Percentiles rank a stretch among this genome's conserved stretches.
Conservation (phyloP, 2,113 vertebrate genomes). For the Uropsilus gracilis region DNA sequence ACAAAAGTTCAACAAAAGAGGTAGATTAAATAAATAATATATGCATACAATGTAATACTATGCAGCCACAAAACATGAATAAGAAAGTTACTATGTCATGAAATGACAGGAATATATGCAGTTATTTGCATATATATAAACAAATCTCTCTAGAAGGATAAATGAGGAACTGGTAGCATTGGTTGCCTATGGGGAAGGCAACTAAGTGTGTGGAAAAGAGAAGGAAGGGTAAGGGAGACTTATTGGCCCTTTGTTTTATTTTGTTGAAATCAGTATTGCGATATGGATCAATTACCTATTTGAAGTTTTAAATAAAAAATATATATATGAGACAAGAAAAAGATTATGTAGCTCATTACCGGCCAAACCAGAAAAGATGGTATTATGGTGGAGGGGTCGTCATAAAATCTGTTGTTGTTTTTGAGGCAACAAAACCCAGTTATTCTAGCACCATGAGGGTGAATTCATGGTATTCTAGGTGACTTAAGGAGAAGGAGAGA, state of each 20-base stretch:
- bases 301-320: conserved; percentile 36
- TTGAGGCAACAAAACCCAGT: not conserved
- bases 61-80: not conserved
- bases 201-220: not conserved
- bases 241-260: not conserved
- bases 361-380: not conserved
- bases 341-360: not conserved
- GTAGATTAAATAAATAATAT: not conserved
- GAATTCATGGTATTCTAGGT: not conserved
- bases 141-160: not conserved
- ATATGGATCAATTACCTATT: not conserved
- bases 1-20: not conserved
- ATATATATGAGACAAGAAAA: conserved; percentile 7
- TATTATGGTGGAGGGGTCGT: not conserved
- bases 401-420: not conserved
- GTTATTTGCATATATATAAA: not conserved
- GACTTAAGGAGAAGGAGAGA: not conserved
- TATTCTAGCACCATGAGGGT: not conserved
- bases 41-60: not conserved
- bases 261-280: not conserved
- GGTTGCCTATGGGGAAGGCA: not conserved
- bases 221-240: not conserved
- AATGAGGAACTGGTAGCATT: not conserved
- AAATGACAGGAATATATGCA: not conserved
- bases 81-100: not conserved